Evolutionary conservation across 2,113 vertebrate genomes (phyloP).

Genomic region (Muscicapa adusta): DNA sequence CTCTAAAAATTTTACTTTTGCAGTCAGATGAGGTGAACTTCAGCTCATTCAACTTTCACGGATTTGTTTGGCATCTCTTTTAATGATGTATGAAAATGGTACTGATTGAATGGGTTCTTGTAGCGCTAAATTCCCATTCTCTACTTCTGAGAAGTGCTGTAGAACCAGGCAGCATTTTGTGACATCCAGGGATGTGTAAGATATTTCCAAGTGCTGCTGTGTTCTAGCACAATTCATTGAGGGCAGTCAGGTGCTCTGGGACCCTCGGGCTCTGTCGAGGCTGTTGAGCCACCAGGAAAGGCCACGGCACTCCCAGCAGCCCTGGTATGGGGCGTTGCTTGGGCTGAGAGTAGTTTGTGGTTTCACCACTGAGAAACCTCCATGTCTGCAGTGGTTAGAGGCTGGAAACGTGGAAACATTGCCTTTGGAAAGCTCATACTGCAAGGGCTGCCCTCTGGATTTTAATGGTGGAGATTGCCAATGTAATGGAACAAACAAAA

Average conservation of each 20-base stretch:
- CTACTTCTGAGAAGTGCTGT: background rate
- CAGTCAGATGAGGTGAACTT: background rate
- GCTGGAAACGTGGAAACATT: background rate
- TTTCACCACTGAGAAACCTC: background rate
- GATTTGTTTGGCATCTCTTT: background rate
- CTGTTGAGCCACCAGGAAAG: background rate
- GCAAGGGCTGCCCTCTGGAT: background rate
- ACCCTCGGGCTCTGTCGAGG: background rate
- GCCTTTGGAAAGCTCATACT: background rate
- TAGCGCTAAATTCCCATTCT: background rate
- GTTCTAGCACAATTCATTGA: background rate
- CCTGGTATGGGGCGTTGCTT: rapidly evolving
- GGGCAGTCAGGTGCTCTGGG: rapidly evolving
- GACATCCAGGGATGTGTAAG: background rate
- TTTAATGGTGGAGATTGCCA: background rate
- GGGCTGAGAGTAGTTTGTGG: background rate
- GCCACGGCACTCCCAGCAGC: rapidly evolving
- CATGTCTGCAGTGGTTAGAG: background rate
- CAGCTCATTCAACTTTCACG: background rate
- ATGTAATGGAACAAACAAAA: background rate
- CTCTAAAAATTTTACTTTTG: background rate
- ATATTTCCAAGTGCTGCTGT: background rate
- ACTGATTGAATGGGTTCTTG: background rate
- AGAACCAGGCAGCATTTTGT: background rate
- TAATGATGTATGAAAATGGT: background rate